Conservation (phyloP, 2,113 vertebrate species). For the Vicugna pacos region DNA sequence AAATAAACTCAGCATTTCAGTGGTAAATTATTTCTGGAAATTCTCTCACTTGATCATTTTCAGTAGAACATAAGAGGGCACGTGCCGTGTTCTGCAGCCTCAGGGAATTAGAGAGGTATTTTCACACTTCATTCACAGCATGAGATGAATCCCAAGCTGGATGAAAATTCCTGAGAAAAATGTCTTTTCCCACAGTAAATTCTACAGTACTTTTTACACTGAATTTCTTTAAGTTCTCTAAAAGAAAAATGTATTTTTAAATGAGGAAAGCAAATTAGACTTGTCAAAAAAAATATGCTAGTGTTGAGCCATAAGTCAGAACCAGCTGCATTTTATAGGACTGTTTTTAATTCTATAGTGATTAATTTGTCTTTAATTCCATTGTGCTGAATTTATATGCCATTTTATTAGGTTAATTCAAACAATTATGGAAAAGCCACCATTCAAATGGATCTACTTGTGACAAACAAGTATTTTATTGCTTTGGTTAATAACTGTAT, state of each 20-base stretch:
- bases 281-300: background rate
- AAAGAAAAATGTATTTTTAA: conserved; percentile 64
- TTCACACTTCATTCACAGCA: conserved; percentile 85
- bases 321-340: conserved; percentile 34
- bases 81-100: conserved; percentile 73
- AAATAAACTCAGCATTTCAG: conserved; percentile 79
- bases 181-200: conserved; percentile 79
- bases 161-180: conserved; percentile 82
- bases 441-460: conserved; percentile 56
- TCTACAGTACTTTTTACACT: conserved; percentile 74
- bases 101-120: conserved; percentile 79
- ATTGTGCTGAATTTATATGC: conserved; percentile 19
- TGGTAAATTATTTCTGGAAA: conserved; percentile 83
- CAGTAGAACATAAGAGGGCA: conserved; percentile 72
- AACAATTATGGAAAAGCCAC: conserved; percentile 46
- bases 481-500: conserved; percentile 74
- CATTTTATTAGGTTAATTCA: conserved; percentile 70
- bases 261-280: conserved; percentile 30
- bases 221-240: conserved; percentile 73
- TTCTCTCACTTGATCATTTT: conserved; percentile 83
- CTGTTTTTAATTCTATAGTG: conserved; percentile 65
- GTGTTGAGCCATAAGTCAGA: background rate
- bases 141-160: conserved; percentile 78
- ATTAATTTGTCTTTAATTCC: conserved; percentile 60
- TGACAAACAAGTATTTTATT: conserved; percentile 68